These are phyloP conservation scores for Danio jaintianensis DNA, from an alignment of 2,797 vertebrate species.

Conservation along the genomic window DNA sequence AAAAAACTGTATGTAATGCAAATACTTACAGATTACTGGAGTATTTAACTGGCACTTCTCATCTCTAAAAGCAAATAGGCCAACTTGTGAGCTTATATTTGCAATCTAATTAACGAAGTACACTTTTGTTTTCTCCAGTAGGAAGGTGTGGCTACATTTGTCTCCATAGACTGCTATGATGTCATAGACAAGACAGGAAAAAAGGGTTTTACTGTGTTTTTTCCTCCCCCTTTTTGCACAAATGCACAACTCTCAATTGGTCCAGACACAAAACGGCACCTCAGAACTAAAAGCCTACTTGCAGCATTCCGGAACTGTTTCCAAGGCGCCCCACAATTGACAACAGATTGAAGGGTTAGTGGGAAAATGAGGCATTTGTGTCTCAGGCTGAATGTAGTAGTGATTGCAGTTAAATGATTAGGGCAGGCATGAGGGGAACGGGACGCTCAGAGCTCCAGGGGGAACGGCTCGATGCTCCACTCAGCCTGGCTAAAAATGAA, in stretches of 20 bases:
- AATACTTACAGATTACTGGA: too few relatives aligned
- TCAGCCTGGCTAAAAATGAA: slow-evolving; percentile 21
- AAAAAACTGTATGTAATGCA: too few relatives aligned
- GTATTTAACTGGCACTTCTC: background rate
- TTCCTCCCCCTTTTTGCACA: slow-evolving; percentile 1
- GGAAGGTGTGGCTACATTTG: slow-evolving; percentile 6
- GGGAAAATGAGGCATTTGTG: slow-evolving; percentile 75
- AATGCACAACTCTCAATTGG: slow-evolving; percentile 64
- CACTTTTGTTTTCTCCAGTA: slow-evolving; percentile 16
- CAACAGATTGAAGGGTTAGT: slow-evolving; percentile 81
- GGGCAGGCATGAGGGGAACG: slow-evolving; percentile 57
- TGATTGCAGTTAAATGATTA: slow-evolving; percentile 68
- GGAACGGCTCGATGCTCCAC: background rate
- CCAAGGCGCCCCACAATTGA: slow-evolving; percentile 76
- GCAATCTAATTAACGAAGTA: slow-evolving; percentile 1
- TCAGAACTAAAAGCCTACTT: slow-evolving; percentile 63
- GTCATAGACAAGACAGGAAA: slow-evolving; percentile 34
- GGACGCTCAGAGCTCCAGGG: slow-evolving; percentile 54
- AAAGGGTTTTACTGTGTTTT: slow-evolving; percentile 22
- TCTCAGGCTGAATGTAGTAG: slow-evolving; percentile 71
- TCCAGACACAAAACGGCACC: slow-evolving; percentile 67
- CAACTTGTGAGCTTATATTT: background rate
- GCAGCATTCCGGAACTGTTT: slow-evolving; percentile 75
- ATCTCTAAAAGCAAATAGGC: background rate
- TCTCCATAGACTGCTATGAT: slow-evolving; percentile 46